Evolutionary conservation across 2,113 vertebrate species (phyloP).

Genomic region (Neolamprologus brichardi): DNA sequence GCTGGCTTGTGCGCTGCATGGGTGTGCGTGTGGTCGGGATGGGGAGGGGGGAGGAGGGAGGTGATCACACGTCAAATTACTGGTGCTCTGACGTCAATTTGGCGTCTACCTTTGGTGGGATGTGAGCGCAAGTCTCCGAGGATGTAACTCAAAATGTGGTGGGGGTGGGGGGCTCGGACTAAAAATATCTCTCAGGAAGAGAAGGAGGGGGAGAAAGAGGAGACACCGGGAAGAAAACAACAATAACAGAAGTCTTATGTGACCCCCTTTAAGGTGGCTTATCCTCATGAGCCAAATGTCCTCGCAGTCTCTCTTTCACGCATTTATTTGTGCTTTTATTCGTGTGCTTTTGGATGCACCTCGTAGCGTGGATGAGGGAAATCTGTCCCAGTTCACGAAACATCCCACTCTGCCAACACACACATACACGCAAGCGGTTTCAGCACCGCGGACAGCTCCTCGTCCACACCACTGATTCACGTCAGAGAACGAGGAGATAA

Average conservation of each 20-base stretch:
- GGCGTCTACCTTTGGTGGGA: slow-evolving; percentile 77
- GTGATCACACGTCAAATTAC: slow-evolving; percentile 86
- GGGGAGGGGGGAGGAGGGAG: not conserved
- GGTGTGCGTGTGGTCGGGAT: slow-evolving; percentile 48
- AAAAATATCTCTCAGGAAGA: slow-evolving; percentile 58
- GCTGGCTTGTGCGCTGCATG: not conserved
- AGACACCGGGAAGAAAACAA: not conserved
- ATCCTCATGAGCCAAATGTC: not conserved
- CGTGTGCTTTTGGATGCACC: not conserved
- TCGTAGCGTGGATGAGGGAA: not conserved
- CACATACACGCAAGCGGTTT: not conserved
- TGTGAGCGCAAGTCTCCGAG: slow-evolving; percentile 65
- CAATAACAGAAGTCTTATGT: not conserved
- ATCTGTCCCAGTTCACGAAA: not conserved
- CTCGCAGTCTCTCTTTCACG: not conserved
- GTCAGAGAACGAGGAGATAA: not conserved
- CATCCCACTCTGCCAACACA: not conserved
- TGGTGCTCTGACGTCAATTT: slow-evolving; percentile 88
- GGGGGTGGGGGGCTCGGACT: slow-evolving; percentile 11
- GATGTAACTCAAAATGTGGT: not conserved
- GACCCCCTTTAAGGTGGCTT: not conserved
- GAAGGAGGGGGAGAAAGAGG: not conserved
- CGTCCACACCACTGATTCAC: not conserved
- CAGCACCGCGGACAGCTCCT: slow-evolving; percentile 56
- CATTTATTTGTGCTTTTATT: not conserved